Base-by-base conservation (phyloP, 2,888 invertebrate genomes). In the Magallana nippona region DNA sequence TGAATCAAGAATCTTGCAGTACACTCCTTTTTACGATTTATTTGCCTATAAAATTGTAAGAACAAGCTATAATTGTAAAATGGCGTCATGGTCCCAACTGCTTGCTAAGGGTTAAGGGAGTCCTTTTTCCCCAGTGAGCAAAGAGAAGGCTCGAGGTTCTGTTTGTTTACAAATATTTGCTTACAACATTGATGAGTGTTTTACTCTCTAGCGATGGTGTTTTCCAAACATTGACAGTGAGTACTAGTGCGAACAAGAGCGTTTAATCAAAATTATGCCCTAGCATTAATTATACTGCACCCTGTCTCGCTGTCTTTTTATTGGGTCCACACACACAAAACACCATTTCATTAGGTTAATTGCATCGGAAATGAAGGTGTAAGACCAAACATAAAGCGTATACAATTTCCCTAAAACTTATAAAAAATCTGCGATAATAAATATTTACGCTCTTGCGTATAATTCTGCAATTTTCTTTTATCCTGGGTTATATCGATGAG, bases 91-190 rank as follows among this genome's bases (percentile, higher is more conserved):
- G 44, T 44, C 44, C 44, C 44, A 44, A 44, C 44, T 44, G 44
- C 44, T 44, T 44, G 44, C 5, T 44, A 44, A 44, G 44, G 3
- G 8, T 44, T 44, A 44, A 44, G 44, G 5, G 44, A 60, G 60
- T 60, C 19, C 60, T 60, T 60, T 60, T 60, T 32, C 10, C 27
- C 32, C 22, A 71, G 22, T 71, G 27, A 32, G 32, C 22, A 27
- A 27, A 32, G 71, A 71, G 22, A 71, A 32, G 27, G 27, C 15
- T 71, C 71, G 32, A 15, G 32, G 27, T 27, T n/a, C 11, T 71
- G 22, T 71, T 71, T 71, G 71, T 71, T 71, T 22, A 71, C 27
- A 71, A 71, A 71, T 71, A 71, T 71, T 71, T 71, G 71, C 27
- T 13, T 71, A 32, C 32, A 27, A 71, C 71, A 71, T 71, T 71